These are phyloP conservation scores for Ictalurus furcatus DNA, from an alignment of 2,113 vertebrate species.

Conservation along the genomic window DNA sequence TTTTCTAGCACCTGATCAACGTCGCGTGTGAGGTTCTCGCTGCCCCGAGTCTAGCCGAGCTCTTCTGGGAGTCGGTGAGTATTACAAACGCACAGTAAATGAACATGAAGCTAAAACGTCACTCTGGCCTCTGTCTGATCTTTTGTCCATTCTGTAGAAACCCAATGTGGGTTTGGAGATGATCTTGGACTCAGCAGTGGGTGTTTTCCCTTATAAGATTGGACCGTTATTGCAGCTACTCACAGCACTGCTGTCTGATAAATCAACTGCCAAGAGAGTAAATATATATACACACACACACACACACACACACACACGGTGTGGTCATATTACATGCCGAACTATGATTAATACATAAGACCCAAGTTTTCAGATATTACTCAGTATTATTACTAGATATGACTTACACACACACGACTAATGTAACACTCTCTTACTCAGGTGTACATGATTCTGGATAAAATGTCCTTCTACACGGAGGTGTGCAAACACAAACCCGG, in stretches of 20 bases:
- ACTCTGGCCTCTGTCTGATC: background rate
- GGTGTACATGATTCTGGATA: conserved; percentile 96
- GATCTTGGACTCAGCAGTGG: conserved; percentile 90
- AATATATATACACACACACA: background rate
- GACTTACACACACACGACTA: background rate
- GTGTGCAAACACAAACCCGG: conserved; percentile 90
- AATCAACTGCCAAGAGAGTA: conserved; percentile 94
- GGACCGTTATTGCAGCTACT: conserved; percentile 90
- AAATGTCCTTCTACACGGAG: conserved; percentile 96
- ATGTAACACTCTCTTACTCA: conserved; percentile 55
- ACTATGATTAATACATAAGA: background rate
- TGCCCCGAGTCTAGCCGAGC: conserved; percentile 88
- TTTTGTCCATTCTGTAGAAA: conserved; percentile 70
- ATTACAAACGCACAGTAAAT: background rate
- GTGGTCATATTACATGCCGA: background rate
- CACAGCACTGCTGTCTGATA: conserved; percentile 89
- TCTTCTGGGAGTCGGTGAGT: conserved; percentile 97
- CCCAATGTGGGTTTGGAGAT: conserved; percentile 91
- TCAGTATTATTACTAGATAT: background rate
- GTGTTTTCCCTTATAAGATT: conserved; percentile 91
- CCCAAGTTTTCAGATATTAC: background rate
- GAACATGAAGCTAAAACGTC: background rate
- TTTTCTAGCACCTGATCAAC: conserved; percentile 83
- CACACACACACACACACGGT: background rate
- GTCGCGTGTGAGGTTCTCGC: conserved; percentile 91